These are phyloP conservation scores for Meloe dianella DNA, from an alignment of 2,888 invertebrate genomes.

Conservation along the genomic window DNA sequence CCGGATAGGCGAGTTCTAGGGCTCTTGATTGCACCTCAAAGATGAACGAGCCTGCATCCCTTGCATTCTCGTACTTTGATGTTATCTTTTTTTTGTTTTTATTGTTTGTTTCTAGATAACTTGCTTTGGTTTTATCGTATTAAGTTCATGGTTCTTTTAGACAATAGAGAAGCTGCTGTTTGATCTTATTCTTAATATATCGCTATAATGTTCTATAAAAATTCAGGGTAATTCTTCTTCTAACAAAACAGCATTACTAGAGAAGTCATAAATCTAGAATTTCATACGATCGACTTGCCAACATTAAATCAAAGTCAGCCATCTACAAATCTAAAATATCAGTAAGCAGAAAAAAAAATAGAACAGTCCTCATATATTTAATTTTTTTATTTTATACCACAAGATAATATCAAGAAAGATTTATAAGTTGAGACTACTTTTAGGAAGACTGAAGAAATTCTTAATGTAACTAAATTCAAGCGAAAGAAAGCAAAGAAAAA, in stretches of 20 bases:
- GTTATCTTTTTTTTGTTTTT: constrained; percentile 8
- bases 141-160: constrained; percentile 34
- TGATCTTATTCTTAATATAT: constrained; percentile 31
- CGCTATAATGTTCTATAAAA: background rate
- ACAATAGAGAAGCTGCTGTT: constrained; percentile 35
- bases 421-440: too few species aligned
- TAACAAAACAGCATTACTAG: background rate
- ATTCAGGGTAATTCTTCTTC: background rate
- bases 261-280: background rate
- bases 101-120: constrained; percentile 28
- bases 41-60: constrained; percentile 36
- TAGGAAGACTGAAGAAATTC: too few species aligned
- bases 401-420: constrained; percentile 46
- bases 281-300: constrained; percentile 2
- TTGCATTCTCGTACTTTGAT: constrained; percentile 16
- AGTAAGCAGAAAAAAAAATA: background rate
- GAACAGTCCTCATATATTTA: background rate
- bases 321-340: constrained; percentile 1
- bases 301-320: constrained; percentile 4
- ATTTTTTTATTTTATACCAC: background rate
- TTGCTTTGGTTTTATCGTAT: constrained; percentile 37
- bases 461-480: constrained; percentile 48
- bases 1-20: constrained; percentile 32
- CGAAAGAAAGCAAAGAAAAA: constrained; percentile 49
- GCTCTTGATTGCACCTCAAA: constrained; percentile 45